Evolutionary conservation across 2,797 vertebrate genomes (phyloP).

Genomic region (Spondyliosoma cantharus): DNA sequence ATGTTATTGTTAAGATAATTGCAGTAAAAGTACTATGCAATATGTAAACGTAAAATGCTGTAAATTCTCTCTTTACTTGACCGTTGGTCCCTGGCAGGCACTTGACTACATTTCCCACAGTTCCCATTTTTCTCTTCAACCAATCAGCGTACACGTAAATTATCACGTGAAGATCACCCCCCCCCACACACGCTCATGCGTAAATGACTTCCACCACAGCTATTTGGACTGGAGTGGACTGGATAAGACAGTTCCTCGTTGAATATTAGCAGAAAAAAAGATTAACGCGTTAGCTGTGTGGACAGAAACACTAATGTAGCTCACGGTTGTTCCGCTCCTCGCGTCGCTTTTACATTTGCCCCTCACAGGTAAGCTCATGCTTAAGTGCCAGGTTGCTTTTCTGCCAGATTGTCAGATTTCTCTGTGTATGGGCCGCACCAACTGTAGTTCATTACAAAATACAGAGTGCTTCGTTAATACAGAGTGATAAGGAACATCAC

Average conservation of each 20-base stretch:
- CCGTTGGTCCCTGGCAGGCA: neutral
- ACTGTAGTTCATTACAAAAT: neutral
- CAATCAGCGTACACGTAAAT: constrained; percentile 14
- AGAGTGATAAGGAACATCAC: no score
- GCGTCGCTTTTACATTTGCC: constrained; percentile 2
- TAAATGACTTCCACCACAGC: constrained; percentile 27
- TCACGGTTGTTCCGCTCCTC: neutral
- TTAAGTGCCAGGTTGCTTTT: neutral
- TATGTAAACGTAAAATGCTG: no score
- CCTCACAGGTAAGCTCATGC: constrained; percentile 52
- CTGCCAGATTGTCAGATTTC: constrained; percentile 24
- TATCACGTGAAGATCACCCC: constrained; percentile 39
- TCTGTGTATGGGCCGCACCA: constrained; percentile 20
- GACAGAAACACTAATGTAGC: rapidly evolving
- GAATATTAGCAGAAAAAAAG: neutral
- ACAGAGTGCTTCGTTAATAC: no score
- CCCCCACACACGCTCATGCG: neutral
- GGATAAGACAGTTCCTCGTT: neutral
- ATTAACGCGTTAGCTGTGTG: constrained; percentile 8
- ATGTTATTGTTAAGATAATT: no score
- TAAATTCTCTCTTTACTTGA: no score
- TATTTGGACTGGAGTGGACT: neutral
- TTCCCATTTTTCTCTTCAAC: neutral
- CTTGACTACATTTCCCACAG: constrained; percentile 39
- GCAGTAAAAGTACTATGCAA: no score